Base-by-base conservation (phyloP, 2,113 vertebrate genomes). In the Passer domesticus region DNA sequence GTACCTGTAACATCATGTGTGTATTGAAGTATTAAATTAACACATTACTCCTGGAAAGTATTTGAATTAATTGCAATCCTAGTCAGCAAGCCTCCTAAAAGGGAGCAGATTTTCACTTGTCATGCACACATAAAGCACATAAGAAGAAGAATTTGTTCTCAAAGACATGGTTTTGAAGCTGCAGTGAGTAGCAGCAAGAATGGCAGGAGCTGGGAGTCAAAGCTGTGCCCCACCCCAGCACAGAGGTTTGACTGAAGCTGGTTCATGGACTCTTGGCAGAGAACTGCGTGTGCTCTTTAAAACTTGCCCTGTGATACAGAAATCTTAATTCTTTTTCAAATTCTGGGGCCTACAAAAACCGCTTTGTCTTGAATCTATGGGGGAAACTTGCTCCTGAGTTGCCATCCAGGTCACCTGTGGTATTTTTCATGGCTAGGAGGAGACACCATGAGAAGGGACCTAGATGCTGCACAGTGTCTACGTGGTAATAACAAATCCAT, bases 211-310 rank as follows among this genome's bases (percentile, higher is more conserved):
- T 8, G 18, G 2, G 14, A 73, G 35, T 66, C 64, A 76, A 50
- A 39, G 4, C 41, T 1, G 0, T 10, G 28, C 43, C 56, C 46
- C 13, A 3, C 9, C 8, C 30, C 13, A 2, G 69, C 35, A 35
- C 5, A 2, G 22, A 67, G 25, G 10, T 47, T 59, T 53, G 16
- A n/a, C 11, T 47, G 43, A 31, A 85, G 28, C 31, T 75, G 43
- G 2, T n/a, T 72, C 68, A 58, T 3, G n/a, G 64, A 47, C 37
- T 24, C 8, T 60, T 6, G 64, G 44, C 37, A 60, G 10, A 69
- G 50, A 69, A 66, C 6, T 35, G 1, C 2, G 13, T 16, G 6
- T 52, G 52, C 27, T 5, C 58, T 76, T 88, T 37, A 63, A 86
- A 94, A 49, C 3, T 53, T 33, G 24, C 7, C 28, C 37, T 22